phyloP scores from a whole-genome alignment of 1,140 invertebrate species.

The Halesus radiatus region DNA sequence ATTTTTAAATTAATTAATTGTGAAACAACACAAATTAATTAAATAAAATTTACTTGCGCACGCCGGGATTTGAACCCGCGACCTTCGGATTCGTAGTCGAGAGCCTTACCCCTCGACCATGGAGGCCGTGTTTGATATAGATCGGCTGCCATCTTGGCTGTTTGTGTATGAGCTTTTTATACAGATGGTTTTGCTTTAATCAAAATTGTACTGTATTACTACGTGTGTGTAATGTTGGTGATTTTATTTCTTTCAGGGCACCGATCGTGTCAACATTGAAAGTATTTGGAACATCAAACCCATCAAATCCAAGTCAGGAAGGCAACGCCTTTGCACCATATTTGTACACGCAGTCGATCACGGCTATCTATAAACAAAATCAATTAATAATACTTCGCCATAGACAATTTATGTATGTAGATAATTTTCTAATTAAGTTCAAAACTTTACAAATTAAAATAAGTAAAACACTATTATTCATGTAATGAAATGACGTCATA shows the following conservation, averaged over 20 bases:
- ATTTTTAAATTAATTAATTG: too few species aligned
- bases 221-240: not conserved
- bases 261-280: constrained; percentile 67
- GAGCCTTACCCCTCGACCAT: too few species aligned
- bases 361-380: constrained; percentile 70
- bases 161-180: too few species aligned
- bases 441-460: not conserved
- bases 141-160: too few species aligned
- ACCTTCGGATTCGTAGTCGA: too few species aligned
- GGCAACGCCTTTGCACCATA: constrained; percentile 72
- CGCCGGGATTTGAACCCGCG: too few species aligned
- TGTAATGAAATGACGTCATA: not conserved
- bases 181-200: too few species aligned
- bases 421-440: not conserved
- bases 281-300: constrained; percentile 70
- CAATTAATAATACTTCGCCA: constrained; percentile 5
- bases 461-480: too few species aligned
- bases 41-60: too few species aligned
- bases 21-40: too few species aligned
- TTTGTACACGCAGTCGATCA: constrained; percentile 75
- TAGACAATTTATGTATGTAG: constrained; percentile 12
- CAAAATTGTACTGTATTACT: not conserved
- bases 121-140: too few species aligned
- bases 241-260: constrained; percentile 62
- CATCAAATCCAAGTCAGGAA: constrained; percentile 69